These are phyloP conservation scores for Pterocles burchelli DNA, from an alignment of 2,113 vertebrate genomes.

Conservation along the genomic window DNA sequence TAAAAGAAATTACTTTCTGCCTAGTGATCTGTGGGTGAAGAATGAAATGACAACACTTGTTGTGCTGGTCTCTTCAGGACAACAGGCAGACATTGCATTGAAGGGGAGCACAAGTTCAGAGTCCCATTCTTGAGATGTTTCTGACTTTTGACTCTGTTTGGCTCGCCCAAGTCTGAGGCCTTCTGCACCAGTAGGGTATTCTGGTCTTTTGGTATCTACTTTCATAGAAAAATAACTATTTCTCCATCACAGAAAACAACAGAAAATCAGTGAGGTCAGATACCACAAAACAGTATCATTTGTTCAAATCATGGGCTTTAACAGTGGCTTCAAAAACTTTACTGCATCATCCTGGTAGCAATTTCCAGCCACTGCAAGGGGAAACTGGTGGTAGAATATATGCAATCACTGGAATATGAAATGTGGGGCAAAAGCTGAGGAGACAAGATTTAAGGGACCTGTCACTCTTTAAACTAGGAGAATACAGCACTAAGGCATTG, in stretches of 20 bases:
- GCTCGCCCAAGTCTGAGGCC: background rate
- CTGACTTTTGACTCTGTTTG: background rate
- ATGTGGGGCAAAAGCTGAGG: background rate
- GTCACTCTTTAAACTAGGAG: background rate
- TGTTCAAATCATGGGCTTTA: background rate
- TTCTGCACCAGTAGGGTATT: background rate
- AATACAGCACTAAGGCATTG: background rate
- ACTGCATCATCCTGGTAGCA: background rate
- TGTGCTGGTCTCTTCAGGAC: background rate
- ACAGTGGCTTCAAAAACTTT: background rate
- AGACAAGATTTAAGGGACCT: background rate
- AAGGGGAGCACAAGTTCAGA: background rate
- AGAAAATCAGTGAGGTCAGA: background rate
- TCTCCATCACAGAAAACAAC: background rate
- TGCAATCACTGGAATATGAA: background rate
- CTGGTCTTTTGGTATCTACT: background rate
- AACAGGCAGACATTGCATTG: accelerated
- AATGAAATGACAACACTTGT: background rate
- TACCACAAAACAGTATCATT: background rate
- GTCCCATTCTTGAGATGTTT: background rate
- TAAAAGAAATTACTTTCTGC: background rate
- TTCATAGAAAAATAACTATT: background rate
- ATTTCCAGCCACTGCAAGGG: background rate
- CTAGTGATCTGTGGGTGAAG: background rate
- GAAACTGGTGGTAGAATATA: background rate